phyloP scores from a whole-genome alignment of 1,140 invertebrate genomes.

The Cotesia vestalis region DNA sequence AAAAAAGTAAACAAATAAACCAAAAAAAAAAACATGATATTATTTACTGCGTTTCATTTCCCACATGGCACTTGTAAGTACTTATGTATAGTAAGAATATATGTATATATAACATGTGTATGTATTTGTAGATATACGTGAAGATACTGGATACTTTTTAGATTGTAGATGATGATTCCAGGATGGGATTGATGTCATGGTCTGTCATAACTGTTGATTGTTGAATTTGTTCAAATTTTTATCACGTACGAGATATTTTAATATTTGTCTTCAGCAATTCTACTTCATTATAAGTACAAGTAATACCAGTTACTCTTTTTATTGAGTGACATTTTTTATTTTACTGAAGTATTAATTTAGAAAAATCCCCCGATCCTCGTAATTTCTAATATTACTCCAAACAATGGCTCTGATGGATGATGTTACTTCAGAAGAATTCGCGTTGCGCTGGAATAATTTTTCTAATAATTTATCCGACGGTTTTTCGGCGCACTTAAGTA shows the following conservation, averaged over 20 bases:
- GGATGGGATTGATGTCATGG: conserved; percentile 11
- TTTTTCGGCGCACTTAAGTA: conserved; percentile 74
- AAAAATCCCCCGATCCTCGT: background rate
- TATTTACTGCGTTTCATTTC: background rate
- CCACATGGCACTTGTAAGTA: background rate
- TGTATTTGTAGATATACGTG: background rate
- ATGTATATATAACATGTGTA: background rate
- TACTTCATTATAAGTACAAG: too few species aligned
- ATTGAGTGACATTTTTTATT: too few species aligned
- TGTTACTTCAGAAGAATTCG: conserved; percentile 73
- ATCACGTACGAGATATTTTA: too few species aligned
- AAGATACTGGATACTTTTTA: background rate
- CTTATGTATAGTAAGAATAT: background rate
- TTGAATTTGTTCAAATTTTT: background rate
- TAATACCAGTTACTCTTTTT: too few species aligned
- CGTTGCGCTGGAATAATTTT: conserved; percentile 78
- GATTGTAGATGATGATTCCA: conserved; percentile 1
- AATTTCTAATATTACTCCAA: background rate
- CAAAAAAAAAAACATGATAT: background rate
- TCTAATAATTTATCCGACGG: conserved; percentile 75
- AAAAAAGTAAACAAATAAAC: too few species aligned
- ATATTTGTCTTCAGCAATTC: too few species aligned
- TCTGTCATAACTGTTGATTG: conserved; percentile 6
- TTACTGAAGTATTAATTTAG: background rate
- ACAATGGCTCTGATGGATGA: conserved; percentile 37